Base-by-base conservation (phyloP, 2,113 vertebrate species). In the Cepphus grylle region DNA sequence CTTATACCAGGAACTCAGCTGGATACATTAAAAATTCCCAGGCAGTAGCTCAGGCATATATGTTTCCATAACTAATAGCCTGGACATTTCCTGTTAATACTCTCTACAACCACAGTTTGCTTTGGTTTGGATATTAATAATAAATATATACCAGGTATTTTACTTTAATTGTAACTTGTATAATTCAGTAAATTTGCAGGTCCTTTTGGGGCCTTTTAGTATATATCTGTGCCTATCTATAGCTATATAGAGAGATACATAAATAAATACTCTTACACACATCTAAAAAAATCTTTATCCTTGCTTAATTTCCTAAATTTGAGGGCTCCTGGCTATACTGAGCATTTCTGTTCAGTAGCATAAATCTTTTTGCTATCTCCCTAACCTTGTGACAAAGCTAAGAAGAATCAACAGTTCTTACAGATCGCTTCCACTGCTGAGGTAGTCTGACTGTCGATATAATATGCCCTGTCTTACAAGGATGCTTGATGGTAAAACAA, bases 81-180 rank as follows among this genome's bases (percentile, higher is more conserved):
- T 85, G 84, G 84, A 95, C 84, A 91, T 95, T 97, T 97, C 97
- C 96, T 97, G 96, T 96, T 96, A 93, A 95, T 82, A 45, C 58
- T 87, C 61, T 81, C 77, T 84, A 61, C 69, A 96, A 88, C 80
- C 96, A 86, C 89, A 91, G 73, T 93, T 97, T 96, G 94, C 94
- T 97, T 95, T 97, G 91, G 30, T 95, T 95, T 88, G 73, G 74
- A 82, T 85, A 89, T 95, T 80, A 89, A 88, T 93, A 94, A 97
- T 94, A 96, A 97, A 96, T 96, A 87, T 45, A 89, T 29, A 69
- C 70, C 66, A 69, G 53, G 73, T 85, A 95, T 94, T 96, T 96
- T 86, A 94, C 84, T 79, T 95, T 91, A 86, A 93, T 93, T 96
- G 70, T 91, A 81, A 84, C 91, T 88, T 49, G 58, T 53, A 66